Percentiles rank a stretch among this genome's conserved stretches.
Evolutionary conservation across 2,113 vertebrate species (phyloP).

Genomic region (Lepus europaeus): DNA sequence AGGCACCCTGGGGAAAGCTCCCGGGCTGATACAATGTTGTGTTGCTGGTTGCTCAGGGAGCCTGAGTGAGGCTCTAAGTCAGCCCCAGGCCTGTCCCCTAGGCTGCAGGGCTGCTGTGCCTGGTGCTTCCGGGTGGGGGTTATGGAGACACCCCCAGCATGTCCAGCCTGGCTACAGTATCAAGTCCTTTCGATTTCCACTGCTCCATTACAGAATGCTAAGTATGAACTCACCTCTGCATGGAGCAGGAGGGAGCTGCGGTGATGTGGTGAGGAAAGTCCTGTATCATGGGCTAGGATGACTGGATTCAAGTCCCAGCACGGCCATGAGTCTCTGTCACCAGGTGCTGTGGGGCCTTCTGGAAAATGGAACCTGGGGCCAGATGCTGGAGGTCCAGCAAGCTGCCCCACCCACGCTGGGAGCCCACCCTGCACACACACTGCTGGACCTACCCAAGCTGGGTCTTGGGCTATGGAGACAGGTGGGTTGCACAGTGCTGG

Average conservation of each 20-base stretch:
- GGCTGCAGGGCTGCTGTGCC: not conserved
- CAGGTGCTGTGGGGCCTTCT: not conserved
- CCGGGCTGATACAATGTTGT: rapidly evolving
- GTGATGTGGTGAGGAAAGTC: not conserved
- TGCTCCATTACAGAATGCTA: not conserved
- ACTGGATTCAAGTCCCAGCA: not conserved
- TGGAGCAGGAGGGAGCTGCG: not conserved
- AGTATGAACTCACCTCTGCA: not conserved
- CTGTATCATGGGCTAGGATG: not conserved
- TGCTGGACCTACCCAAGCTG: not conserved
- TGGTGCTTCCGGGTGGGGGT: too few species aligned
- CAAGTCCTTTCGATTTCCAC: not conserved
- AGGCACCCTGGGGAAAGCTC: not conserved
- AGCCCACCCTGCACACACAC: not conserved
- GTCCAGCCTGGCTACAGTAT: rapidly evolving
- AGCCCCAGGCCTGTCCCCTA: rapidly evolving
- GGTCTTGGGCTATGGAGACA: not conserved
- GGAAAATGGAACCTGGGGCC: not conserved
- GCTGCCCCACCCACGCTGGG: not conserved
- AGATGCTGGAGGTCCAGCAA: not conserved
- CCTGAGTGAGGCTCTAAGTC: not conserved
- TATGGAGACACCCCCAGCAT: not conserved
- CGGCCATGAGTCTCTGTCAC: not conserved
- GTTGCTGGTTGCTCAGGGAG: too few species aligned
- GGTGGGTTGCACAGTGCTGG: not conserved